Evolutionary conservation across 2,113 vertebrate genomes (phyloP), one percentile per base, ranked within the genome.

Genomic region (Acanthochromis polyacanthus): DNA sequence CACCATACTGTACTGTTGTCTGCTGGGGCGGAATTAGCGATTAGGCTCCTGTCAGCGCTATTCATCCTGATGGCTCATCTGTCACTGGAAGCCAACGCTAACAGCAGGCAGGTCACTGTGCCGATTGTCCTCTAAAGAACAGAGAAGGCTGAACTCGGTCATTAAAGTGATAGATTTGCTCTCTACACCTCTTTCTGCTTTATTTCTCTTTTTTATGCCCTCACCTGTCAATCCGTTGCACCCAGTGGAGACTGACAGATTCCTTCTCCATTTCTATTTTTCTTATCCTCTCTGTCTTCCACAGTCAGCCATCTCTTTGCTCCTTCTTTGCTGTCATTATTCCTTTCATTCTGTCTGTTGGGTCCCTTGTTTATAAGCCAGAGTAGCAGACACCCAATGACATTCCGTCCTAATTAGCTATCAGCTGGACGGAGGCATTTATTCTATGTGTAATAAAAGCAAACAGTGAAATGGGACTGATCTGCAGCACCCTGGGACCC

Each of bases 141-240:
- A 83, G 87, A 77, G 82, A 71, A 62, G 85, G 78, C 84, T 78
- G 68, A 46, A 10, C 70, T 43, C 0, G 63, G 67, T 84, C 87
- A 88, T 91, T 92, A 90, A 83, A 83, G 81, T 90, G 88, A 90
- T 87, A 87, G 71, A 91, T 86, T 57, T 80, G 59, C 81, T 78
- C 38, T 84, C 76, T 82, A 45, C 59, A 64, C 84, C 82, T 78
- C 60, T 70, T 59, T 86, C 71, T 79, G 76, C 63, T 28, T 81
- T 77, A 55, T 81, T 88, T 52, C 67, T 59, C 40, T 75, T 78
- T 85, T 84, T 72, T 57, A 56, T 67, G 20, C 59, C 63, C 64
- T 85, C 74, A 77, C 78, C 78, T 73, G 82, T 86, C 73, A 85
- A 62, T 87, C 82, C 71, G 38, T 70, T 76, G 46, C 62, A n/a